Conservation (phyloP, 2,113 vertebrate genomes). For the Menura novaehollandiae region DNA sequence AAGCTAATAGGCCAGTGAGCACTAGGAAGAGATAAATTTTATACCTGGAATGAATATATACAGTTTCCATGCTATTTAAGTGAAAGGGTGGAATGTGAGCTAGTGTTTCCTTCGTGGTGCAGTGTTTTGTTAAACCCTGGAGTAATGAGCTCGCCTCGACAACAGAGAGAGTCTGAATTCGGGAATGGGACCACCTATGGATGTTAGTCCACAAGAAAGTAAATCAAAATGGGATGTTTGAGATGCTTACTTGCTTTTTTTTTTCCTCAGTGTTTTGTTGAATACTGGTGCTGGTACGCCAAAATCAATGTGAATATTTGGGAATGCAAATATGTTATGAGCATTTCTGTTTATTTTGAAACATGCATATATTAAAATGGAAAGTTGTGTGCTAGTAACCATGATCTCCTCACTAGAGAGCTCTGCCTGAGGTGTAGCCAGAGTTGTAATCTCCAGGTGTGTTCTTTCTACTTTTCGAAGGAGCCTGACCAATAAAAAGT, state of each 20-base stretch:
- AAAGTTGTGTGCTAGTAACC: background rate
- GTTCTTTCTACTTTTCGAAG: background rate
- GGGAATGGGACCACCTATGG: background rate
- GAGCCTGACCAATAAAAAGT: background rate
- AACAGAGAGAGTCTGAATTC: background rate
- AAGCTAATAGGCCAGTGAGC: slow-evolving; percentile 11
- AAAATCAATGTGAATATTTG: slow-evolving; percentile 2
- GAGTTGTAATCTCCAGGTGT: background rate
- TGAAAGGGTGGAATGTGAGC: slow-evolving; percentile 10
- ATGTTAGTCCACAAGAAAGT: background rate
- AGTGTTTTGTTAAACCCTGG: background rate
- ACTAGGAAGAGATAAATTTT: slow-evolving; percentile 55
- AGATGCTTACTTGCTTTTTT: background rate
- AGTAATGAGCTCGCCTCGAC: background rate
- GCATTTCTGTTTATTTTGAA: background rate
- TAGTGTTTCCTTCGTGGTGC: background rate
- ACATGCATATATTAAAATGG: background rate
- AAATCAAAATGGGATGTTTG: background rate
- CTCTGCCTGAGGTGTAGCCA: background rate
- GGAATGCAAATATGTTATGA: background rate
- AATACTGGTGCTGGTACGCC: background rate
- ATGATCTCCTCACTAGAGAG: background rate
- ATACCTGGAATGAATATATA: background rate
- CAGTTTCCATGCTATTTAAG: slow-evolving; percentile 8
- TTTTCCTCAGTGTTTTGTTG: background rate